Percentiles rank a stretch among this genome's conserved stretches.
phyloP scores from a whole-genome alignment of 2,113 vertebrate species.

The Plestiodon gilberti region DNA sequence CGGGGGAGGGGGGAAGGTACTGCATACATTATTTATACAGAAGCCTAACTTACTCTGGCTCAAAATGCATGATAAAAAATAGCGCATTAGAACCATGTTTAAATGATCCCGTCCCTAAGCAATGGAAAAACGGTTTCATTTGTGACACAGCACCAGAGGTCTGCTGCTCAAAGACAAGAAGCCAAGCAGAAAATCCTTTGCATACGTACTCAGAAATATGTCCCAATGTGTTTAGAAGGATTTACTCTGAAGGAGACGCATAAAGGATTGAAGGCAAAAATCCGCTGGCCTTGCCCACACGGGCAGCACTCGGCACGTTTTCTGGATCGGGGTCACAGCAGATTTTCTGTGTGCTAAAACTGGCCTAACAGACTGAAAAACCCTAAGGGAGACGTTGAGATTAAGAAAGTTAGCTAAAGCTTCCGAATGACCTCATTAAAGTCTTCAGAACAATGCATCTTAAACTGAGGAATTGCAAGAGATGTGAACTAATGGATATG shows the following conservation, averaged over 20 bases:
- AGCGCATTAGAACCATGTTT: background rate
- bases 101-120: background rate
- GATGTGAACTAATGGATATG: conserved; percentile 44
- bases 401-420: conserved; percentile 47
- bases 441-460: conserved; percentile 37
- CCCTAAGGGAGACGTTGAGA: conserved; percentile 39
- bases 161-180: background rate
- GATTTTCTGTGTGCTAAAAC: conserved; percentile 29
- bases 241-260: background rate
- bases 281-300: background rate
- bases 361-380: conserved; percentile 32
- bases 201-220: background rate
- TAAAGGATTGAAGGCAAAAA: background rate
- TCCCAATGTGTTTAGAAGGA: background rate
- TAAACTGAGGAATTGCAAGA: conserved; percentile 41
- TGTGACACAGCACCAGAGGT: background rate
- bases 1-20: too few relatives aligned
- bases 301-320: background rate
- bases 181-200: background rate
- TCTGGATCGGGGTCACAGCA: background rate
- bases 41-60: background rate
- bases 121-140: background rate
- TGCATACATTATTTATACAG: background rate
- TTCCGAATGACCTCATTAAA: conserved; percentile 57
- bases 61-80: background rate